Conservation (phyloP, 2,797 vertebrate genomes). For the Anniella stebbinsi region DNA sequence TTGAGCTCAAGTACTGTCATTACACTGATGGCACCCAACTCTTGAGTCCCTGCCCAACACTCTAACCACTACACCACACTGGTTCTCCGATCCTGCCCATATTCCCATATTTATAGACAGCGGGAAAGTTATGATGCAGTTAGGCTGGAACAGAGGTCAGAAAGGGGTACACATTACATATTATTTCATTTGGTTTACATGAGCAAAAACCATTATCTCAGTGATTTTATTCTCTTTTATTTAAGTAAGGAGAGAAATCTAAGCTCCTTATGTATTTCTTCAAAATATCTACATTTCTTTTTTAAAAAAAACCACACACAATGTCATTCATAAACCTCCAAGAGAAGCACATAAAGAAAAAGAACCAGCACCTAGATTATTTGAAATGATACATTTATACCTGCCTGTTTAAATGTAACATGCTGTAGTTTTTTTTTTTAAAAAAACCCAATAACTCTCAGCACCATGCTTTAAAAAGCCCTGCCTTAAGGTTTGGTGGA, state of each 20-base stretch:
- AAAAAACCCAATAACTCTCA: slow-evolving; percentile 46
- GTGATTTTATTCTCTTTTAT: neutral
- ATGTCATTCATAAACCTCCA: slow-evolving; percentile 3
- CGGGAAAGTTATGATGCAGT: neutral
- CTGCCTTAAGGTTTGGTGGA: slow-evolving; percentile 1
- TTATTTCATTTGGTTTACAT: neutral
- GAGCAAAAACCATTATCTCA: neutral
- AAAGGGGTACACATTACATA: neutral
- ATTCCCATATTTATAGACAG: neutral
- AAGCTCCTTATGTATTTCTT: neutral
- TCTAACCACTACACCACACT: no score
- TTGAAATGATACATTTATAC: slow-evolving; percentile 21
- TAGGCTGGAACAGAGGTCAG: neutral
- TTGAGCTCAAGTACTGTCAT: no score
- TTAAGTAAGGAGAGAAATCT: neutral
- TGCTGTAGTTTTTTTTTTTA: slow-evolving; percentile 12
- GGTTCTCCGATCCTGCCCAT: neutral
- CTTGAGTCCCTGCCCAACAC: no score
- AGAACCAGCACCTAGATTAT: slow-evolving; percentile 16
- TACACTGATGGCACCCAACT: no score
- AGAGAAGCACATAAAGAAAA: neutral
- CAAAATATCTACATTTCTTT: neutral
- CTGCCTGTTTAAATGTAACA: slow-evolving; percentile 46
- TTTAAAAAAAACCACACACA: neutral
- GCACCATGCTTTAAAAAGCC: slow-evolving; percentile 13